phyloP scores from a whole-genome alignment of 2,113 vertebrate species.

The Hassar affinis region DNA sequence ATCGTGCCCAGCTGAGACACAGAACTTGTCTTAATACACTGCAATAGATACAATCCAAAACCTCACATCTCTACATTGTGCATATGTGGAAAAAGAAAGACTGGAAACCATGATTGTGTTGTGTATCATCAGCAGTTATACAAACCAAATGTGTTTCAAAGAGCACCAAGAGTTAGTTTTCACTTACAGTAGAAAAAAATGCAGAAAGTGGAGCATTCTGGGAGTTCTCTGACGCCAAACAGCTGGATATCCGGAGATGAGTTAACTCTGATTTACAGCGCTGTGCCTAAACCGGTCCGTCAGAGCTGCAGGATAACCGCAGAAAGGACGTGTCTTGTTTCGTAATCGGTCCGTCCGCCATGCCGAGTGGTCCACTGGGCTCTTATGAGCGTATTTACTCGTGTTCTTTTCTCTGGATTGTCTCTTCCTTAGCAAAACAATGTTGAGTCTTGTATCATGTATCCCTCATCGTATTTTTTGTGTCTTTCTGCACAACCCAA shows the following conservation, averaged over 20 bases:
- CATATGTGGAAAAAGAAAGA: neutral
- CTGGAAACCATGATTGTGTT: constrained; percentile 1
- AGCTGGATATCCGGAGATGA: neutral
- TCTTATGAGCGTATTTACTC: neutral
- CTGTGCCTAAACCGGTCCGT: constrained; percentile 14
- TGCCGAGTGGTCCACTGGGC: neutral
- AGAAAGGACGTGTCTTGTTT: neutral
- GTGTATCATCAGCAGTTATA: constrained; percentile 6
- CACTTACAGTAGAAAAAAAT: constrained; percentile 26
- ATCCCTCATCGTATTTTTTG: constrained; percentile 25
- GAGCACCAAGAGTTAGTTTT: constrained; percentile 27
- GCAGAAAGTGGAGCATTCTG: neutral
- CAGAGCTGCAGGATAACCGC: neutral
- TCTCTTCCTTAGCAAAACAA: neutral
- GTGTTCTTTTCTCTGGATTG: neutral
- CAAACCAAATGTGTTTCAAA: constrained; percentile 21
- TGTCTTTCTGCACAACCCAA: neutral
- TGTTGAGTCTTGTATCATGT: neutral
- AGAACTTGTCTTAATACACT: constrained; percentile 9
- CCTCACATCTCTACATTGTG: constrained; percentile 27
- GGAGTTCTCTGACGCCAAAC: neutral
- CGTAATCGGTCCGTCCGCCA: neutral
- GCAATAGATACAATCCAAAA: neutral
- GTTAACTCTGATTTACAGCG: constrained; percentile 15
- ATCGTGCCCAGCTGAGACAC: neutral